Evolutionary conservation across 2,113 vertebrate species (phyloP), one percentile per base, ranked within the genome.

Genomic region (Trogon melanurus): DNA sequence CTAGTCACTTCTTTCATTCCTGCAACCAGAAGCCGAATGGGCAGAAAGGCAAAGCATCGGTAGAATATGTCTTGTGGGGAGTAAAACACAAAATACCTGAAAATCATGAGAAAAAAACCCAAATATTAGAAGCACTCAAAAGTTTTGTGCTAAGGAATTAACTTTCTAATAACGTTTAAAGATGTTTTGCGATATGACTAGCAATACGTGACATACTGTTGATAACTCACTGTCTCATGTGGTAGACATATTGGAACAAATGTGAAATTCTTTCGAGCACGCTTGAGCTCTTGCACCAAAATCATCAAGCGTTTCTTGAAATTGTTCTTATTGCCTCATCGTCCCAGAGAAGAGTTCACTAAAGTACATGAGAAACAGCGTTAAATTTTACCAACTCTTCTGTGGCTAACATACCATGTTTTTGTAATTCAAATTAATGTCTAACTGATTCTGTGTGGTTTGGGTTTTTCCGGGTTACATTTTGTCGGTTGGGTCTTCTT

Each of bases 1-100:
- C 99, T 98, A 54, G 99, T 99, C 93, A 99, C 98, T 95, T 99
- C 99, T 95, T 99, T 99, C 99, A 99, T 99, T 60, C 97, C 99
- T 15, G 98, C 97, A 97, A 99, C 97, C 92, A 99, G 89, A 70
- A 99, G 93, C 73, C 98, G 97, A 93, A 99, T 89, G 66, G 99
- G 99, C 84, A 98, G 96, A 84, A 98, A 95, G 79, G 98, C 97
- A 29, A 98, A 97, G 76, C 97, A 98, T 56, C 88, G 97, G 96
- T 96, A 99, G 96, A 98, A 97, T 65, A 98, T 66, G 93, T 99
- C 99, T 94, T 89, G 96, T 72, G 99, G 99, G 93, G 98, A 99
- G 95, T 99, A 99, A 98, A 99, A 99, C 93, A 98, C 88, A 36
- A 99, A 94, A 94, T 99, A 99, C 99, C 99, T 99, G 96, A 97